Evolutionary conservation across 2,888 invertebrate species (phyloP).

Genomic region (Cosmorhoe ocellata): DNA sequence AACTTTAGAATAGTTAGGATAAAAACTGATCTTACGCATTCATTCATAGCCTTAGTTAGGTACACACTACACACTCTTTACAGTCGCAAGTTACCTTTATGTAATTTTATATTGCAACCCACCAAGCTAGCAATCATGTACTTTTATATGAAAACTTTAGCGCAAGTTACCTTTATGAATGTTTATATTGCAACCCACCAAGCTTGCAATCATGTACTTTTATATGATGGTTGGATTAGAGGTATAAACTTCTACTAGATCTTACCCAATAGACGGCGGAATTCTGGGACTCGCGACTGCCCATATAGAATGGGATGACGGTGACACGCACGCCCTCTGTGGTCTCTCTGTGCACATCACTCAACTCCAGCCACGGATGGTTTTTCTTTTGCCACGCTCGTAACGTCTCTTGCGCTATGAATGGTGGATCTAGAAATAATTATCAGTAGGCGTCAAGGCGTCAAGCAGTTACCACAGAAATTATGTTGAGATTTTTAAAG

Average conservation of each 20-base stretch:
- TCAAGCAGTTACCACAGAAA: not conserved
- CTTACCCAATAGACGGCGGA: constrained; percentile 95
- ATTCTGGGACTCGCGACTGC: constrained; percentile 94
- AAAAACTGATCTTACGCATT: too few species aligned
- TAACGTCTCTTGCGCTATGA: constrained; percentile 93
- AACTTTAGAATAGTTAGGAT: too few species aligned
- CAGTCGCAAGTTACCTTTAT: too few species aligned
- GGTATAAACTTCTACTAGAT: not conserved
- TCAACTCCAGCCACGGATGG: constrained; percentile 97
- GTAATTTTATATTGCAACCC: too few species aligned
- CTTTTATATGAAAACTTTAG: too few species aligned
- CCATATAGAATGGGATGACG: constrained; percentile 99
- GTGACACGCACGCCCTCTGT: constrained; percentile 98
- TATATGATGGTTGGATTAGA: too few species aligned
- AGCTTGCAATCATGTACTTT: too few species aligned
- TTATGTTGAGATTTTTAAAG: not conserved
- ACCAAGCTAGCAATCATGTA: too few species aligned
- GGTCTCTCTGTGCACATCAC: constrained; percentile 98
- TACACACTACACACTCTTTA: too few species aligned
- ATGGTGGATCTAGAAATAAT: constrained; percentile 87
- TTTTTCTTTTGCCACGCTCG: constrained; percentile 98
- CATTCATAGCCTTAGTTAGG: too few species aligned
- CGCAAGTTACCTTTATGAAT: too few species aligned
- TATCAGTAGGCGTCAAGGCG: not conserved
- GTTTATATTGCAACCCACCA: too few species aligned